Conservation (phyloP, 2,888 invertebrate genomes). For the Eristalis intricaria region DNA sequence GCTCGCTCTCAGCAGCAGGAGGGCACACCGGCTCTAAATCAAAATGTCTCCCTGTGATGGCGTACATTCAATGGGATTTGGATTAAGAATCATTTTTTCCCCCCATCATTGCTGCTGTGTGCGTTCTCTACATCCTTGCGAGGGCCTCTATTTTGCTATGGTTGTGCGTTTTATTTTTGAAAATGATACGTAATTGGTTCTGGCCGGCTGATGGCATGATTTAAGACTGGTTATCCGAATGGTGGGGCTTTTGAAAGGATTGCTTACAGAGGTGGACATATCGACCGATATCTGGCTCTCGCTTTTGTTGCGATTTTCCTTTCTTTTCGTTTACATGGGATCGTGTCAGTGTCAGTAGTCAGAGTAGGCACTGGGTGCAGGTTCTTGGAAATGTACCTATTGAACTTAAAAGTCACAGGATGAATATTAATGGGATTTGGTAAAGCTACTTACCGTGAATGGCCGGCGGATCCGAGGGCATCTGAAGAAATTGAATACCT, state of each 20-base stretch:
- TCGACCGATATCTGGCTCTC: not conserved
- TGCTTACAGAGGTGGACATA: slow-evolving; percentile 36
- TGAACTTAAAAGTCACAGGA: not conserved
- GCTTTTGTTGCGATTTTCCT: not conserved
- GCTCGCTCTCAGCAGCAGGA: slow-evolving; percentile 45
- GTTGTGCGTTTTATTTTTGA: slow-evolving; percentile 34
- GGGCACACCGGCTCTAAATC: slow-evolving; percentile 59
- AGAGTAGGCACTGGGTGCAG: not conserved
- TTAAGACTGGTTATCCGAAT: slow-evolving; percentile 50
- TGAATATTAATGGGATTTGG: not conserved
- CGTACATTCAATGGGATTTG: slow-evolving; percentile 56
- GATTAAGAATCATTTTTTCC: slow-evolving; percentile 28
- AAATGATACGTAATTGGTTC: slow-evolving; percentile 70
- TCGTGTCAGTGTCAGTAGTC: too few relatives aligned
- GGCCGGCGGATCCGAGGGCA: not conserved
- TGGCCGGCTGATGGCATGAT: slow-evolving; percentile 63
- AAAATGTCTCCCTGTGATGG: slow-evolving; percentile 63
- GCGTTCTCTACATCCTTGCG: not conserved
- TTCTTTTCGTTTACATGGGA: not conserved
- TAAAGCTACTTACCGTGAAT: not conserved
- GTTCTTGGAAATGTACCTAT: not conserved
- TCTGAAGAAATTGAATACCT: too few relatives aligned
- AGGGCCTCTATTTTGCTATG: slow-evolving; percentile 1
- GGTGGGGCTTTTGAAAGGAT: slow-evolving; percentile 33
- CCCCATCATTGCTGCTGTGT: not conserved